phyloP scores from a whole-genome alignment of 37 sponge, comb jelly and placozoan genomes.

The Spongia lamella region DNA sequence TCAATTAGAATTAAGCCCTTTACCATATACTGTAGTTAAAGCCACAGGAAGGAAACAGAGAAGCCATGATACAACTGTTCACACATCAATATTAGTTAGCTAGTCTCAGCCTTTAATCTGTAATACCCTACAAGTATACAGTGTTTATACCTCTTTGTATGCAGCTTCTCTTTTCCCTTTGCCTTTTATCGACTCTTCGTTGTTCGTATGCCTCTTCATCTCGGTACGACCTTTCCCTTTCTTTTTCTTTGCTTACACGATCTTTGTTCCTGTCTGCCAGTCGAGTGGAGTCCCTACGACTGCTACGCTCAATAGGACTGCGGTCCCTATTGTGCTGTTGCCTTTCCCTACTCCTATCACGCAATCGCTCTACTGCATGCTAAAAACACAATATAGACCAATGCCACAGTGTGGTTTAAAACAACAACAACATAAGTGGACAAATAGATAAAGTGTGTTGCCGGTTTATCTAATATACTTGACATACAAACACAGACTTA shows the following conservation, averaged over 20 bases:
- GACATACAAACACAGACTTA: too few species aligned
- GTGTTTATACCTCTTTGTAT: conserved; percentile 68
- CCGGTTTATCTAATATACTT: too few species aligned
- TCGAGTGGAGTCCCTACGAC: conserved; percentile 9
- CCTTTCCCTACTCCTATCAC: conserved; percentile 10
- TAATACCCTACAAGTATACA: too few species aligned
- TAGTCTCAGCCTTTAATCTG: not conserved
- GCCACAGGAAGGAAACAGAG: not conserved
- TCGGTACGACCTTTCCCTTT: conserved; percentile 42
- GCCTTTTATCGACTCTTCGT: conserved; percentile 43
- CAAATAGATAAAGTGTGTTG: too few species aligned
- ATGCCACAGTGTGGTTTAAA: too few species aligned
- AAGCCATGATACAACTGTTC: too few species aligned
- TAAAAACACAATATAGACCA: too few species aligned
- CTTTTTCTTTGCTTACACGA: conserved; percentile 43
- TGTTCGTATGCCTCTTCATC: conserved; percentile 82
- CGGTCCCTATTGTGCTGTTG: not conserved
- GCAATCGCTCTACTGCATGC: too few species aligned
- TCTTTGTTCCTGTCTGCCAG: conserved; percentile 51
- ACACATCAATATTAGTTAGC: not conserved
- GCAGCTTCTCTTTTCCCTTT: conserved; percentile 71
- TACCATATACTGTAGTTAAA: too few species aligned
- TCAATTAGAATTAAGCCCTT: too few species aligned
- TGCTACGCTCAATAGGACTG: conserved; percentile 30
- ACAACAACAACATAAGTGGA: too few species aligned